Evolutionary conservation across 35 echinoderm and acorn worm genomes (phyloP), one percentile per base, ranked within the genome.

Genomic region (Anneissia japonica): DNA sequence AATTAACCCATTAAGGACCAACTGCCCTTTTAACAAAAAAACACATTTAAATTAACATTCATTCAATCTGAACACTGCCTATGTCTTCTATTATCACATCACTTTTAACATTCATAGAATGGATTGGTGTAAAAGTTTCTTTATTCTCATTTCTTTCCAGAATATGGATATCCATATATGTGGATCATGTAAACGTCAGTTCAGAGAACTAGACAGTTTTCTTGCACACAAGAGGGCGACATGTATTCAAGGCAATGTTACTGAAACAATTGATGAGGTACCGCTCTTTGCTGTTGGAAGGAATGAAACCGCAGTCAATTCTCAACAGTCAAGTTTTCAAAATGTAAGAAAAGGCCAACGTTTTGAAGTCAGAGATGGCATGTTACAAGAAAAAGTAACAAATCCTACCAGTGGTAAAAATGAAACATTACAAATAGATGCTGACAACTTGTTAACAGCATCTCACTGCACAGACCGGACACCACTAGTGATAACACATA

Each of bases 121-220:
- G n/a, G n/a, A n/a, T n/a, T n/a, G n/a, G n/a, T n/a, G n/a, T n/a
- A n/a, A n/a, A n/a, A n/a, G n/a, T n/a, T n/a, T n/a, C n/a, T n/a
- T n/a, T n/a, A n/a, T n/a, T n/a, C n/a, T n/a, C n/a, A n/a, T n/a
- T 64, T 64, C 26, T 6, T 64, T 43, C 14, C 51, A 64, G 51
- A 12, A 39, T 5, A 36, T 39, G 28, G 79, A 81, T 39, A 81
- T 81, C 23, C 79, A 81, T 28, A 81, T 81, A 6, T 81, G 79
- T 81, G 79, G 79, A 40, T 12, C 16, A 23, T 81, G 79, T 40
- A 81, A 81, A n/a, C 79, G 23, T 30, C 35, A 81, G 79, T 81
- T 81, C 30, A 38, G 35, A 37, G 38, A 35, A 30, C 14, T 81
- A 30, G 37, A 81, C 10, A 30, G 35, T 38, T 81, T 81, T 39